These are phyloP conservation scores for Aleiodes leptofemur DNA, from an alignment of 2,888 invertebrate species.

Conservation along the genomic window DNA sequence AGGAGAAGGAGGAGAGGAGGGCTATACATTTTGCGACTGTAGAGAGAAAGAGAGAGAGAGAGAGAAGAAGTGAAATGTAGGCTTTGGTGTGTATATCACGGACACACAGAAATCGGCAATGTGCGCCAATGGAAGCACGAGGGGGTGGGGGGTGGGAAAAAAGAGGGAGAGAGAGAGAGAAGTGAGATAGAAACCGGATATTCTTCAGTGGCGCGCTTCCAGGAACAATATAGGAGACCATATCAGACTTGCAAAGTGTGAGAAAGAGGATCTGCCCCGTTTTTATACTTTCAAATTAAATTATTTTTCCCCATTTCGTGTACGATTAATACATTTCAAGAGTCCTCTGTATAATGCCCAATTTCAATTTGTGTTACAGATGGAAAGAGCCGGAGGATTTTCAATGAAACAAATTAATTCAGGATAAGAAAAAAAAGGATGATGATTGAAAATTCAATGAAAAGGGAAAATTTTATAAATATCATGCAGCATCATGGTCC, in stretches of 20 bases:
- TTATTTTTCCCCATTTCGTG: slow-evolving; percentile 71
- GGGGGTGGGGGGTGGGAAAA: slow-evolving; percentile 50
- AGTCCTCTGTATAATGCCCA: slow-evolving; percentile 4
- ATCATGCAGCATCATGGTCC: too few relatives aligned
- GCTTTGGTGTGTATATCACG: slow-evolving; percentile 53
- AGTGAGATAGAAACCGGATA: slow-evolving; percentile 56
- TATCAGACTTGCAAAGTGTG: slow-evolving; percentile 73
- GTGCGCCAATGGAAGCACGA: slow-evolving; percentile 32
- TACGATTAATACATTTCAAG: slow-evolving; percentile 70
- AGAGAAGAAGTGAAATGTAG: slow-evolving; percentile 57
- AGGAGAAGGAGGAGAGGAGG: slow-evolving; percentile 50
- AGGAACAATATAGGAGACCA: slow-evolving; percentile 49
- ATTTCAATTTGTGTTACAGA: too few relatives aligned
- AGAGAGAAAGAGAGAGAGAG: neutral
- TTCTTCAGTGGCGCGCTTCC: slow-evolving; percentile 65
- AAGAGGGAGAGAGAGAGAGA: slow-evolving; percentile 50
- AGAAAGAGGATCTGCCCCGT: slow-evolving; percentile 61
- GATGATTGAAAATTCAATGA: too few relatives aligned
- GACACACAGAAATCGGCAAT: slow-evolving; percentile 44
- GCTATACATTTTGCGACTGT: slow-evolving; percentile 51
- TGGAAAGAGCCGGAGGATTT: neutral
- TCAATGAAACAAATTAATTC: slow-evolving; percentile 31
- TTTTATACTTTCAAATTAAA: slow-evolving; percentile 74
- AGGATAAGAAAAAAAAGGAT: slow-evolving; percentile 8
- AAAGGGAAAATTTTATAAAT: too few relatives aligned